Base-by-base conservation (phyloP, 2,888 invertebrate species). In the Arrhopalites spinosus region DNA sequence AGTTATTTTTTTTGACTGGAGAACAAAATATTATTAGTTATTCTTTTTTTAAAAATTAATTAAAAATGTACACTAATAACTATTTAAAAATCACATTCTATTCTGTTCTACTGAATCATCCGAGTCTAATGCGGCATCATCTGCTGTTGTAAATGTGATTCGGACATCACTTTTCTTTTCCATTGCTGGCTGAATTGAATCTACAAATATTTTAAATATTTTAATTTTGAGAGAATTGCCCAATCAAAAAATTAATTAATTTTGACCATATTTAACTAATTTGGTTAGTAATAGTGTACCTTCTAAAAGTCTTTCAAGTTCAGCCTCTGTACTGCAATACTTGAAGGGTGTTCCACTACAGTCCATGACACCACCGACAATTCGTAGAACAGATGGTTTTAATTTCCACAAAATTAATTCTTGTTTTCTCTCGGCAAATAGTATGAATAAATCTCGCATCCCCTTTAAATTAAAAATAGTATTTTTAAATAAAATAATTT, bases 231-330 rank as follows among this genome's bases (percentile, higher is more conserved):
- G 15, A 45, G 47, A 15, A 45, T 45, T 11, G 8, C 47, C 8
- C 8, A 45, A 45, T 45, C 15, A 45, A 45, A 45, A 45, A 45
- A 11, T 45, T 8, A 15, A 15, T 15, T 45, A 8, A 45, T 45
- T 11, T 15, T 11, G 47, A 45, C 8, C 8, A 45, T 11, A 11
- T 11, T 15, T 45, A 45, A 45, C 47, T 8, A 11, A 8, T 15
- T 15, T 45, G 15, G 47, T 45, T 45, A 45, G 15, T 45, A 15
- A 45, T 45, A n/a, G n/a, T 47, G 43, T 84, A 87, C 88, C 87
- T 85, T 87, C 87, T 43, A 93, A 87, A 79, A 93, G 87, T 61
- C 90, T 89, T 84, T 91, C 90, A 30, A 92, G 85, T 79, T 92
- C 90, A 20, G 87, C 88, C 66, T 88, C 87, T 0, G 88, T 87